phyloP scores from a whole-genome alignment of 2,888 invertebrate species.

The Philereme vetulata region DNA sequence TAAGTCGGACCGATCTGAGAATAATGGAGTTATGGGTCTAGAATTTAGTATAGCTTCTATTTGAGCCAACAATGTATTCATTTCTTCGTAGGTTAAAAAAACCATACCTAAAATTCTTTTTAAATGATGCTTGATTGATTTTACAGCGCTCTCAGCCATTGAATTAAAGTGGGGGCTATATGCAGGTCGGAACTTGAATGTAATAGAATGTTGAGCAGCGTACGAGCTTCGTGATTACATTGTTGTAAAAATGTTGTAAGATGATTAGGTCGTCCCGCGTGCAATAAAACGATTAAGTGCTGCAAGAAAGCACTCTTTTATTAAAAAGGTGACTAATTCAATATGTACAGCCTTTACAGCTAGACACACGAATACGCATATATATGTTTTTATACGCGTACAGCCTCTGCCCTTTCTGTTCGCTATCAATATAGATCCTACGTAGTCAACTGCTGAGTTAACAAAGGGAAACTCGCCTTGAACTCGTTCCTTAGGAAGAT shows the following conservation, averaged over 20 bases:
- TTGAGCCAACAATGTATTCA: background rate
- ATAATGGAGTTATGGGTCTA: constrained; percentile 3
- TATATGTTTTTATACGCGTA: no score
- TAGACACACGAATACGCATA: no score
- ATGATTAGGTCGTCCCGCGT: constrained; percentile 1
- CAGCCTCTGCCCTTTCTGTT: constrained; percentile 7
- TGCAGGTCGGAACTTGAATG: no score
- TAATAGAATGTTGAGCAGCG: no score
- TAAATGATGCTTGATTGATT: background rate
- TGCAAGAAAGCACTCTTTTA: constrained; percentile 1
- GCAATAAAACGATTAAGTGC: constrained; percentile 9
- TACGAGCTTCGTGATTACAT: no score
- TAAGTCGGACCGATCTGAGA: constrained; percentile 1
- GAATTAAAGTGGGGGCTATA: no score
- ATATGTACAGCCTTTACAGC: no score
- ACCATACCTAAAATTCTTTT: background rate
- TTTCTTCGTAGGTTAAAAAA: no score
- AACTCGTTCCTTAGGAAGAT: no score
- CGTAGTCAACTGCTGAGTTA: constrained; percentile 6
- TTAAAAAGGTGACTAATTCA: no score
- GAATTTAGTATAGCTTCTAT: constrained; percentile 1
- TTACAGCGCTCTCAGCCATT: background rate
- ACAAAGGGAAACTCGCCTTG: background rate
- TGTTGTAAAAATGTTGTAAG: no score
- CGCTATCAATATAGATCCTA: constrained; percentile 7